These are phyloP conservation scores for Solenodon paradoxus DNA, from an alignment of 2,113 vertebrate genomes.

Conservation along the genomic window DNA sequence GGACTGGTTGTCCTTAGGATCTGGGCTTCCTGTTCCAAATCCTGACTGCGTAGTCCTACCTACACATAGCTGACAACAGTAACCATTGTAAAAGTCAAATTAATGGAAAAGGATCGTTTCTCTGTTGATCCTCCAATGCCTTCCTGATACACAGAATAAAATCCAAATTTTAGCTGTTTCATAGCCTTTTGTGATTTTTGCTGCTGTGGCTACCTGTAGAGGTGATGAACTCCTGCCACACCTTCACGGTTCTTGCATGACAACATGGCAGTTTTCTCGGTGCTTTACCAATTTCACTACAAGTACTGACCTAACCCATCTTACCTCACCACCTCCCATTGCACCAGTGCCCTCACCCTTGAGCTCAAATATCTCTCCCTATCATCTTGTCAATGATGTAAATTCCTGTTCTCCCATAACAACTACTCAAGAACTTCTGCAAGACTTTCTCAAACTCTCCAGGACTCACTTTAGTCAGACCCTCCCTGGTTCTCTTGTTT, in stretches of 20 bases:
- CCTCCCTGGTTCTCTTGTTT: not conserved
- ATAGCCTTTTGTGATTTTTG: not conserved
- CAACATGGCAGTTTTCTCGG: too few relatives aligned
- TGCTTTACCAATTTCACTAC: too few relatives aligned
- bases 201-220: not conserved
- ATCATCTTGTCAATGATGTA: not conserved
- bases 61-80: not conserved
- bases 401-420: not conserved
- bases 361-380: not conserved
- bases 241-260: not conserved
- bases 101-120: not conserved
- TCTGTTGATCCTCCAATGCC: not conserved
- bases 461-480: not conserved
- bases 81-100: not conserved
- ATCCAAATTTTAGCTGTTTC: not conserved
- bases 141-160: conserved; percentile 6
- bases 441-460: not conserved
- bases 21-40: not conserved
- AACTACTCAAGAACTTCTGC: not conserved
- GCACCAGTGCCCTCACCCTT: not conserved
- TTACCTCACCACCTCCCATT: not conserved
- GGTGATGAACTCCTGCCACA: not conserved
- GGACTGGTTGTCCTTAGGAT: not conserved
- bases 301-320: not conserved
- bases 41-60: not conserved